Conservation (phyloP, 1,140 invertebrate genomes). For the Hermetia illucens region DNA sequence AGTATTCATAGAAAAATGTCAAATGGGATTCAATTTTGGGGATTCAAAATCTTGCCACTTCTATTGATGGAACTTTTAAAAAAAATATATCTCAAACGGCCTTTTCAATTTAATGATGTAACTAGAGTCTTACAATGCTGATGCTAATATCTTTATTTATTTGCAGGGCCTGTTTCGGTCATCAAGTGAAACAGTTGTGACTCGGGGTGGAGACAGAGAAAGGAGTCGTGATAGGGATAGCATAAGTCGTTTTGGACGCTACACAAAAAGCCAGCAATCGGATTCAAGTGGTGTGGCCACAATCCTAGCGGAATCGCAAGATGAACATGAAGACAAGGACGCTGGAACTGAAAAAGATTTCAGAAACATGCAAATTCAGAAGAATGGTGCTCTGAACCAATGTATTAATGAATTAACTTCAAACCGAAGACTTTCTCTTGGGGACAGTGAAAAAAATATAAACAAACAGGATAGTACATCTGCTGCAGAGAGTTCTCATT, state of each 20-base stretch:
- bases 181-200: no score
- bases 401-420: conserved; percentile 50
- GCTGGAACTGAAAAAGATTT: conserved; percentile 24
- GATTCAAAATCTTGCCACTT: no score
- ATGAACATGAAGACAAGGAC: conserved; percentile 27
- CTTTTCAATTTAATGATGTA: no score
- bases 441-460: neutral
- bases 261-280: neutral
- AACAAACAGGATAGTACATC: neutral
- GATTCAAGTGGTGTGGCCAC: neutral
- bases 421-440: conserved; percentile 20
- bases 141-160: no score
- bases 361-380: conserved; percentile 6
- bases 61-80: no score
- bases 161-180: conserved; percentile 3
- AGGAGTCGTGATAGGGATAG: no score
- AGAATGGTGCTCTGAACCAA: conserved; percentile 32
- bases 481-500: conserved; percentile 47
- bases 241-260: no score
- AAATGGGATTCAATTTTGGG: no score
- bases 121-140: no score
- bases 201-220: no score
- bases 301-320: conserved; percentile 3
- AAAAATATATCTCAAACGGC: no score
- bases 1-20: no score